Percentiles rank a stretch among this genome's conserved stretches.
These are phyloP conservation scores for Meriones unguiculatus DNA, from an alignment of 2,113 vertebrate species.

Conservation along the genomic window DNA sequence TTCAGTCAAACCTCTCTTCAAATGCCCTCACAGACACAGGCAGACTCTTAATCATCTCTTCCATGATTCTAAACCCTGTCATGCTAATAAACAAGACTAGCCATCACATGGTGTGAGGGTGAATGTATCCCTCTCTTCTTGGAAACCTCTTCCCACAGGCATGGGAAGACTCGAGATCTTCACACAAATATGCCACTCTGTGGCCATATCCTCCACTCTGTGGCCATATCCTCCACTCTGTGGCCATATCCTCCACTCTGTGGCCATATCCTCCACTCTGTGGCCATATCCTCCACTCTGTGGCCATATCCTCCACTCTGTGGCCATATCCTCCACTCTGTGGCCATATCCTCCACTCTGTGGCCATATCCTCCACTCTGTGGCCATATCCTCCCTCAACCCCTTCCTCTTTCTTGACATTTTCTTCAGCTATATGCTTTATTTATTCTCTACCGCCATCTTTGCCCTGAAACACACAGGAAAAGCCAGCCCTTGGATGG, in stretches of 20 bases:
- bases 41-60: background rate
- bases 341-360: background rate
- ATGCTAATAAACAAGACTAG: background rate
- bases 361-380: background rate
- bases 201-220: no score
- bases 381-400: background rate
- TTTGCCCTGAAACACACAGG: background rate
- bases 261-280: background rate
- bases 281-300: no score
- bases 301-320: background rate
- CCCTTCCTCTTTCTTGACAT: background rate
- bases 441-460: background rate
- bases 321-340: no score
- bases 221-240: background rate
- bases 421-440: background rate
- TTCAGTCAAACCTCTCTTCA: background rate
- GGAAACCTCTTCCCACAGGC: background rate
- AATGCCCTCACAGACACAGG: background rate
- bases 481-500: background rate
- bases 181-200: background rate
- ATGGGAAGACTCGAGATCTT: background rate
- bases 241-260: no score
- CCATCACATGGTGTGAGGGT: background rate
- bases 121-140: background rate
- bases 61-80: background rate